Conservation (phyloP, 2,113 vertebrate genomes). For the Sebastes fasciatus region DNA sequence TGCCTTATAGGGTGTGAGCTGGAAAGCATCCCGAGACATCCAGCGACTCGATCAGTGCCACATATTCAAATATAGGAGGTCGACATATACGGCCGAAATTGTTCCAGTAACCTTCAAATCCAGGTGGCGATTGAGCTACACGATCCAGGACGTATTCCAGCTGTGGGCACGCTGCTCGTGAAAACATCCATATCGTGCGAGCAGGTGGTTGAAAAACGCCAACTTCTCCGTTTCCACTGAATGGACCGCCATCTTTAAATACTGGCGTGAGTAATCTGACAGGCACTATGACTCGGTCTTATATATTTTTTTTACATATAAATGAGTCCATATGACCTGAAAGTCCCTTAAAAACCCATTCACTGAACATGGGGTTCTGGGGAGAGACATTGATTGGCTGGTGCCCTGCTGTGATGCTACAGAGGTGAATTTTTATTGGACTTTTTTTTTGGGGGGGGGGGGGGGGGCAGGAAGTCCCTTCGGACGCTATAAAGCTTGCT, state of each 20-base stretch:
- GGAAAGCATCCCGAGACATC: constrained; percentile 35
- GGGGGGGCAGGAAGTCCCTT: constrained; percentile 67
- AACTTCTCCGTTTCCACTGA: neutral
- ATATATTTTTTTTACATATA: neutral
- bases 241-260: neutral
- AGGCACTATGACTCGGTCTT: constrained; percentile 7
- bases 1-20: constrained; percentile 30
- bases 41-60: constrained; percentile 14
- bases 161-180: constrained; percentile 9
- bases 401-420: constrained; percentile 59
- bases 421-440: constrained; percentile 69
- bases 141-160: constrained; percentile 5
- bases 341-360: constrained; percentile 9
- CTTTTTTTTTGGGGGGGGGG: constrained; percentile 9
- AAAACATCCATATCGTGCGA: constrained; percentile 46
- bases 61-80: constrained; percentile 10
- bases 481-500: constrained; percentile 71
- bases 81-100: neutral
- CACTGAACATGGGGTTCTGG: constrained; percentile 15
- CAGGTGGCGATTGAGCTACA: constrained; percentile 2
- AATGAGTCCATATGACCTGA: constrained; percentile 27
- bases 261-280: neutral
- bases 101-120: constrained; percentile 34
- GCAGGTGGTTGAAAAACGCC: constrained; percentile 19
- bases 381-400: constrained; percentile 53